These are phyloP conservation scores for Martes martes DNA, from an alignment of 2,113 vertebrate genomes.

Conservation along the genomic window DNA sequence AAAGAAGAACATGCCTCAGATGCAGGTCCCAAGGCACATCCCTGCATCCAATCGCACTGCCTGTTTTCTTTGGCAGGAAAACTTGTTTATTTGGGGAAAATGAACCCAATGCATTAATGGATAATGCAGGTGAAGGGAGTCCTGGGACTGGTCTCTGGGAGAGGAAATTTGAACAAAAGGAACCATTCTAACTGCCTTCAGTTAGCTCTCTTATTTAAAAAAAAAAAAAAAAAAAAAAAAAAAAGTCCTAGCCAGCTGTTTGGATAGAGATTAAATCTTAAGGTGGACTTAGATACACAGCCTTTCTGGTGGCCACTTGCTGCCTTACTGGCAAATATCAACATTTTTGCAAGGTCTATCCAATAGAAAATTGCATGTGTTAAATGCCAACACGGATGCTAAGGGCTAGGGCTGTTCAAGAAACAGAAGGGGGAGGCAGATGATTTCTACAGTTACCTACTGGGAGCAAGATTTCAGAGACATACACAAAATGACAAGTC, in stretches of 20 bases:
- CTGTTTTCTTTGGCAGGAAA: conserved; percentile 62
- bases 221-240: not conserved
- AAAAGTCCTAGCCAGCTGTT: conserved; percentile 43
- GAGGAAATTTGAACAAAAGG: conserved; percentile 71
- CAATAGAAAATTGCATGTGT: not conserved
- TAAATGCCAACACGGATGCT: not conserved
- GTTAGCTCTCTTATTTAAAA: not conserved
- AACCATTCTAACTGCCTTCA: conserved; percentile 53
- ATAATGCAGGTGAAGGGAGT: conserved; percentile 73
- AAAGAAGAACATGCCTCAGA: not conserved
- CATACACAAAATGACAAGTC: not conserved
- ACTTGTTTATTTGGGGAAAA: conserved; percentile 69
- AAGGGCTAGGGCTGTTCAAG: not conserved
- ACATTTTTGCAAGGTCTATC: not conserved
- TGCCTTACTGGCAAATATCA: not conserved
- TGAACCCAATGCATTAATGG: conserved; percentile 67
- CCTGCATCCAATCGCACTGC: not conserved
- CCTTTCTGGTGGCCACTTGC: not conserved
- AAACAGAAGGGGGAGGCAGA: not conserved
- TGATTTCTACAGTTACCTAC: not conserved
- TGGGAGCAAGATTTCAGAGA: not conserved
- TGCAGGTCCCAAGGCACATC: not conserved
- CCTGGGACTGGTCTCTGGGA: conserved; percentile 52
- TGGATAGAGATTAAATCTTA: not conserved
- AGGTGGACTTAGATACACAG: not conserved